These are phyloP conservation scores for Neoascia interrupta DNA, from an alignment of 2,888 invertebrate species.

Conservation along the genomic window DNA sequence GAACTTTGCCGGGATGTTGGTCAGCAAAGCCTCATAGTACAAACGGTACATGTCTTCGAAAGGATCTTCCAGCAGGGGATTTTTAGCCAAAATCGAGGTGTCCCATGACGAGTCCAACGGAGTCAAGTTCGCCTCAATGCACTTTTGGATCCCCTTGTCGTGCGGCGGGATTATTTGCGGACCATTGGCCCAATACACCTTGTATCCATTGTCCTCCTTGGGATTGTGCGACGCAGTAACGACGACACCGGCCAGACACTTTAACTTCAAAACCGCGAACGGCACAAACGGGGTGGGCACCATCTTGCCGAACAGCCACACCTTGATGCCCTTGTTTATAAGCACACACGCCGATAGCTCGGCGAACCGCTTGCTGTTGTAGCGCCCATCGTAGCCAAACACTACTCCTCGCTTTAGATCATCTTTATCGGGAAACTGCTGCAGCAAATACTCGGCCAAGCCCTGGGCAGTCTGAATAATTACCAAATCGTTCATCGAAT, in stretches of 20 bases:
- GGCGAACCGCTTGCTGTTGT: slow-evolving; percentile 91
- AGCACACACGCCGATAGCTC: slow-evolving; percentile 93
- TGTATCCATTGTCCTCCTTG: slow-evolving; percentile 97
- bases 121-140: slow-evolving; percentile 87
- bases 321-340: slow-evolving; percentile 86
- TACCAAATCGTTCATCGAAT: slow-evolving; percentile 97
- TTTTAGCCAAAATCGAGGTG: slow-evolving; percentile 81
- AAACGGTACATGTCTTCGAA: slow-evolving; percentile 83
- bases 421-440: slow-evolving; percentile 80
- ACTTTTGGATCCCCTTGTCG: slow-evolving; percentile 91
- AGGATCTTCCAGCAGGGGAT: slow-evolving; percentile 85
- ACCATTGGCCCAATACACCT: slow-evolving; percentile 97
- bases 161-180: slow-evolving; percentile 96
- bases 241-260: slow-evolving; percentile 93
- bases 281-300: slow-evolving; percentile 97
- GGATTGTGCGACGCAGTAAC: slow-evolving; percentile 98
- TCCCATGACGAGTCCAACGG: slow-evolving; percentile 92
- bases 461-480: slow-evolving; percentile 97
- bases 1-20: slow-evolving; percentile 81
- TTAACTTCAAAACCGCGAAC: slow-evolving; percentile 87
- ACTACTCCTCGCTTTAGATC: slow-evolving; percentile 87
- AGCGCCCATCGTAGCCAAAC: slow-evolving; percentile 94
- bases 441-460: slow-evolving; percentile 87
- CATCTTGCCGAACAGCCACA: slow-evolving; percentile 88
- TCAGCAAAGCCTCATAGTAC: slow-evolving; percentile 84